Evolutionary conservation across 2,888 invertebrate species (phyloP), one percentile per base, ranked within the genome.

Genomic region (Nemotelus nigrinus): DNA sequence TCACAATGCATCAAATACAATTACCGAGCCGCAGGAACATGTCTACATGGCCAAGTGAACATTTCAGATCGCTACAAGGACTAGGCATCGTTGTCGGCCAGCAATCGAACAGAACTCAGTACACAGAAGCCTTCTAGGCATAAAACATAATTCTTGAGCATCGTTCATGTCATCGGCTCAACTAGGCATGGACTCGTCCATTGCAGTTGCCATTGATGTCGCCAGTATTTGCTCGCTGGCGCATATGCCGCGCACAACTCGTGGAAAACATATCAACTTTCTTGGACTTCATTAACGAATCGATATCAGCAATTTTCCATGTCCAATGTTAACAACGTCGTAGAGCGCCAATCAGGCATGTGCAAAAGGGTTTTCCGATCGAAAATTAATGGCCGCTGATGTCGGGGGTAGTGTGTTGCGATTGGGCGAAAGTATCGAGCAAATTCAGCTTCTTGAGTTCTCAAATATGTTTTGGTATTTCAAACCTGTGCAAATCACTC

Each of bases 321-420:
- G 74, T 60, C 74, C 63, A 74, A 74, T 74, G 74, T 74, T 74
- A 74, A 74, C 74, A 74, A 74, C 74, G 44, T 74, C 70, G 50
- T 68, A 53, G 70, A 70, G 60, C 74, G 74, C 60, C 74, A 74
- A 74, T 63, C 74, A 74, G 63, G 74, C 39, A 48, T 70, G 68
- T 70, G 47, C 70, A 70, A 43, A 53, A 70, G 53, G 70, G 53
- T 41, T 43, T 55, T 55, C 55, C 8, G 67, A 25, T 67, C n/a
- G 6, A 25, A 6, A 48, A 3, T 53, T 70, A 53, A 55, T 70
- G 55, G 67, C 41, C 7, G 48, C n/a, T 67, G 41, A 48, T 67
- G 50, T 4, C 10, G 7, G 7, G 25, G 48, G 50, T 2, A 3
- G 67, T 7, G n/a, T 48, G 47, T 25, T 25, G 25, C 25, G 25